Base-by-base conservation (phyloP, 2,888 invertebrate species). In the Euphydryas editha region DNA sequence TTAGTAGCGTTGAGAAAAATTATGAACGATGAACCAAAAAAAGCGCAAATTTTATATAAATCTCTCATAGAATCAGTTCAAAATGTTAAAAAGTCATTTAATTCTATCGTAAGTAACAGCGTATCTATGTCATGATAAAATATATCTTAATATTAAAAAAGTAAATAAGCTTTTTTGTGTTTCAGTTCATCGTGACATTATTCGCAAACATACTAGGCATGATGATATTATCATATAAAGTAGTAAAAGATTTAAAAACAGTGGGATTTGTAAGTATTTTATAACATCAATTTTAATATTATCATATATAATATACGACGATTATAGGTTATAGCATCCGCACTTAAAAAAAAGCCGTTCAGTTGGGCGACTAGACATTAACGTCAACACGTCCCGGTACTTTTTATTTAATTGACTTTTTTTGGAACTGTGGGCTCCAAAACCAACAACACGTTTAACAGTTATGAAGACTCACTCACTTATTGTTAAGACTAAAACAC, bases 1-100 rank as follows among this genome's bases (percentile, higher is more conserved):
- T 24, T 66, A 15, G 13, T 30, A 20, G 6, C 15, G n/a, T 20
- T 66, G 5, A 47, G 18, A 39, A 58, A 61, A 61, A 58, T 20
- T 17, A 58, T 61, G 20, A 39, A 46, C 42, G n/a, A 20, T 20
- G 24, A 17, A 6, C 15, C 57, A 2, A 42, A 42, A 17, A 17
- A 66, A 36, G 24, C 30, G 15, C 57, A 61, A 36, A 4, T 21
- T 1, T 20, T 66, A 30, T 66, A 66, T 44, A 57, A 44, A 61
- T 44, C 49, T 39, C 20, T 66, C 17, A 51, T 61, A 20, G 51
- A 61, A 44, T 39, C 51, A 30, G 49, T 37, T 44, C 57, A 58
- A 44, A 44, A 24, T 18, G 13, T 51, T 6, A 51, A 49, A 18
- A 37, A 44, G 17, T n/a, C 61, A 10, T 54, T 61, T 21, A 42